Percentiles rank a stretch among this genome's conserved stretches.
Evolutionary conservation across 2,797 vertebrate genomes (phyloP).

Genomic region (Platalea minor): DNA sequence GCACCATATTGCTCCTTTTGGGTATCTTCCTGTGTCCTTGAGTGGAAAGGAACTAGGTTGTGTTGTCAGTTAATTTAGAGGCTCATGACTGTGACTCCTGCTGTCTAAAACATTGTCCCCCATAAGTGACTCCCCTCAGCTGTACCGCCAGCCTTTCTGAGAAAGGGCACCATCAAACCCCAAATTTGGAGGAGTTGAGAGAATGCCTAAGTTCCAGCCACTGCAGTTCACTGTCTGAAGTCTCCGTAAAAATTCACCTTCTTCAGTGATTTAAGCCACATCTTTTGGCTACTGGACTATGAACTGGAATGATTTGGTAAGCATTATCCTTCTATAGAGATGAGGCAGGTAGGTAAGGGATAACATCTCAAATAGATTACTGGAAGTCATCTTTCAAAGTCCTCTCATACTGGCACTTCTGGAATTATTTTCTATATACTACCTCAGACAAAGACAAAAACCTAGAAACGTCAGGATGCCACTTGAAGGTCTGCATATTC

Average conservation of each 20-base stretch:
- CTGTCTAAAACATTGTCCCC: not conserved
- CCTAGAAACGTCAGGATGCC: not conserved
- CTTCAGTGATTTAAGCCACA: not conserved
- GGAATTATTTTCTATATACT: not conserved
- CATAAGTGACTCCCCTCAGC: not conserved
- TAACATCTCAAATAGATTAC: not conserved
- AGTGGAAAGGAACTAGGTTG: not conserved
- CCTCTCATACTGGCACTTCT: not conserved
- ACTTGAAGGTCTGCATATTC: not conserved
- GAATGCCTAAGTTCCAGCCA: not conserved
- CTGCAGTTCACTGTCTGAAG: not conserved
- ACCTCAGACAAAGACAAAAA: not conserved
- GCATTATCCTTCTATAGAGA: not conserved
- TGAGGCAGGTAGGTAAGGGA: not conserved
- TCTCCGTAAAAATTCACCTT: not conserved
- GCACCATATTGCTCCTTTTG: not conserved
- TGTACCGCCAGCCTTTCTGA: not conserved
- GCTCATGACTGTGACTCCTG: not conserved
- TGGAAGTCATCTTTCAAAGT: not conserved
- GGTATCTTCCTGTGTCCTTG: accelerated
- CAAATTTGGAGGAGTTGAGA: not conserved
- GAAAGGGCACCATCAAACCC: not conserved
- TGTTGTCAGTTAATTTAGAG: not conserved
- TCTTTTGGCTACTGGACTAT: not conserved
- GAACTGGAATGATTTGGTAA: not conserved